A percentile compares a stretch with the other conserved stretches of the same genome.
phyloP scores from a whole-genome alignment of 1,140 invertebrate genomes.

The Heliconius hermathena region DNA sequence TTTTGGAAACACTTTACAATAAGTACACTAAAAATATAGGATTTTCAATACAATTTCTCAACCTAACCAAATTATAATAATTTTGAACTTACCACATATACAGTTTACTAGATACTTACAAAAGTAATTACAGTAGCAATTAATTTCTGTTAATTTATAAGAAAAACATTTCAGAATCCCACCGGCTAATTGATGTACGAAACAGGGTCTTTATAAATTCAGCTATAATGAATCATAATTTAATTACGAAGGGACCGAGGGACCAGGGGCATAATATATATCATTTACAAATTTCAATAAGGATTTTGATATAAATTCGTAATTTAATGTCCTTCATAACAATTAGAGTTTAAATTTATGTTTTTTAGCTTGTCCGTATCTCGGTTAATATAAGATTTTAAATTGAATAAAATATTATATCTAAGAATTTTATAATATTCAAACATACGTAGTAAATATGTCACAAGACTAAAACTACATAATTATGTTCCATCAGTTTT shows the following conservation, averaged over 20 bases:
- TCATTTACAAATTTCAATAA: conserved; percentile 7
- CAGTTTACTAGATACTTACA: background rate
- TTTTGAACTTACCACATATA: too few species aligned
- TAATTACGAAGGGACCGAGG: background rate
- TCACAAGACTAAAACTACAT: too few species aligned
- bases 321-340: background rate
- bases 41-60: too few species aligned
- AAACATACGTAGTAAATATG: too few species aligned
- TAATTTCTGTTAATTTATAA: conserved; percentile 1
- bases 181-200: background rate
- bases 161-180: background rate
- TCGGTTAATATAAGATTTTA: background rate
- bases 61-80: too few species aligned
- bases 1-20: too few species aligned
- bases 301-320: background rate
- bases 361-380: background rate
- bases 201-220: background rate
- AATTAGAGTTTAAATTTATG: background rate
- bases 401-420: too few species aligned
- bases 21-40: too few species aligned
- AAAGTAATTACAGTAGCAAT: background rate
- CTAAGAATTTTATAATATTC: too few species aligned
- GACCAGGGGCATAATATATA: background rate
- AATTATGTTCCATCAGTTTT: too few species aligned
- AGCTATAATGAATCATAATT: conserved; percentile 9